Conservation (phyloP, 2,888 invertebrate species). For the Dimorphilus gyrociliatus region DNA sequence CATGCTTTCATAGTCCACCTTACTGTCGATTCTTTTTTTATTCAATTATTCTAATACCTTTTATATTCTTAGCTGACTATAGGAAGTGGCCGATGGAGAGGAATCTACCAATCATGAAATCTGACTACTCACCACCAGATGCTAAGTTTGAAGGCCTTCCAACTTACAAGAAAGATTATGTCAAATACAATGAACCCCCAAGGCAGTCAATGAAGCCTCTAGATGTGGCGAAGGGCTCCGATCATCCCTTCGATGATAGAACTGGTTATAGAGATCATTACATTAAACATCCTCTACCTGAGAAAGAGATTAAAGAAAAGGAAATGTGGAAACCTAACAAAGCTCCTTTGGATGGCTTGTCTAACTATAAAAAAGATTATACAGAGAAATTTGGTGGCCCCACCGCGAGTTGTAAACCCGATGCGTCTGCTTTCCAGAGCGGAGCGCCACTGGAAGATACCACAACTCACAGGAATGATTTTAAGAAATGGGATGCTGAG, state of each 20-base stretch:
- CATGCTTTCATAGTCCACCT: neutral
- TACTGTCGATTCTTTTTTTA: neutral
- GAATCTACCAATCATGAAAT: slow-evolving; percentile 11
- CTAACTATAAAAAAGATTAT: slow-evolving; percentile 21
- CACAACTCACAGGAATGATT: slow-evolving; percentile 18
- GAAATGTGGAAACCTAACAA: slow-evolving; percentile 18
- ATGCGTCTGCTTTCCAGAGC: slow-evolving; percentile 18
- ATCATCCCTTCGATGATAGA: slow-evolving; percentile 22
- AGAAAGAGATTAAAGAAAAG: slow-evolving; percentile 13
- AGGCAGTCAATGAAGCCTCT: slow-evolving; percentile 21
- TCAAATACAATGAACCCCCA: slow-evolving; percentile 16
- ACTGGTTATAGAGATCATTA: slow-evolving; percentile 27
- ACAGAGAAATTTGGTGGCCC: slow-evolving; percentile 13
- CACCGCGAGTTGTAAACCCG: neutral
- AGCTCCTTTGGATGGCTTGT: slow-evolving; percentile 20
- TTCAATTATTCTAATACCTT: too few relatives aligned
- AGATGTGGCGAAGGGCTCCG: slow-evolving; percentile 19
- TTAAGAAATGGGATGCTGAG: slow-evolving; percentile 14
- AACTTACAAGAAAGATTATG: slow-evolving; percentile 25
- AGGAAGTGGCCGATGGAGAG: slow-evolving; percentile 3
- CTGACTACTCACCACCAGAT: slow-evolving; percentile 21
- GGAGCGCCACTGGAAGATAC: slow-evolving; percentile 11
- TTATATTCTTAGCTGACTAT: neutral
- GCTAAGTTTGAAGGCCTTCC: slow-evolving; percentile 24
- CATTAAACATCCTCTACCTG: slow-evolving; percentile 21